Percentiles rank a stretch among this genome's conserved stretches.
phyloP scores from a whole-genome alignment of 2,888 invertebrate genomes.

The Sericinus montela region DNA sequence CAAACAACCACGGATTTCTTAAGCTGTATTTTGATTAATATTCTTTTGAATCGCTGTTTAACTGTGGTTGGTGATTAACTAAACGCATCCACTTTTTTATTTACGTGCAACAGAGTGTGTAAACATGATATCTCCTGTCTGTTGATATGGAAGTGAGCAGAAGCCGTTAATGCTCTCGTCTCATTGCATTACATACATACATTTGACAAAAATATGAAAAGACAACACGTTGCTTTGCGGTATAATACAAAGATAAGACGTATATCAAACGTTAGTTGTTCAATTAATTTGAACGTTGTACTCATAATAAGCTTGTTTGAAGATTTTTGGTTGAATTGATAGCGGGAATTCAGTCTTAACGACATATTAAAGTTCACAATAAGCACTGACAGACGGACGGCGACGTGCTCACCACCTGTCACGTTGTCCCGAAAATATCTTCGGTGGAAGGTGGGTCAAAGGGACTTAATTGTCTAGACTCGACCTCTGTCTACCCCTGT shows the following conservation, averaged over 20 bases:
- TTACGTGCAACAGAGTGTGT: conserved; percentile 61
- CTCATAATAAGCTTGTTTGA: too few relatives aligned
- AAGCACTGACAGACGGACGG: too few relatives aligned
- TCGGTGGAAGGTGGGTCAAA: too few relatives aligned
- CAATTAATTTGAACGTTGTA: background rate
- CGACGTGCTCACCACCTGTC: too few relatives aligned
- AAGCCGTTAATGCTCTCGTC: conserved; percentile 45
- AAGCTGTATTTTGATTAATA: background rate
- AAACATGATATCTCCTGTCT: conserved; percentile 53
- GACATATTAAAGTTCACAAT: too few relatives aligned
- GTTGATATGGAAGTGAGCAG: conserved; percentile 32
- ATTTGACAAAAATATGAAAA: conserved; percentile 24
- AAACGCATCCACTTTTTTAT: conserved; percentile 43
- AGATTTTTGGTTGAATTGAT: too few relatives aligned
- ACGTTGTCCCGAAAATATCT: too few relatives aligned
- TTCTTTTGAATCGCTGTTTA: background rate
- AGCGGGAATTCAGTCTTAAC: too few relatives aligned
- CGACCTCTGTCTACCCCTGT: too few relatives aligned
- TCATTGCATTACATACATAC: conserved; percentile 41
- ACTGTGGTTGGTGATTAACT: conserved; percentile 43
- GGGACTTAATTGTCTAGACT: too few relatives aligned
- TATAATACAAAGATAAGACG: conserved; percentile 26
- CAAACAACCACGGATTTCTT: too few relatives aligned
- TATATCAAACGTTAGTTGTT: background rate
- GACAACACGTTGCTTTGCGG: conserved; percentile 35